A percentile compares a stretch with the other conserved stretches of the same genome.
These are phyloP conservation scores for Eurytoma californica DNA, from an alignment of 2,888 invertebrate genomes.

Conservation along the genomic window DNA sequence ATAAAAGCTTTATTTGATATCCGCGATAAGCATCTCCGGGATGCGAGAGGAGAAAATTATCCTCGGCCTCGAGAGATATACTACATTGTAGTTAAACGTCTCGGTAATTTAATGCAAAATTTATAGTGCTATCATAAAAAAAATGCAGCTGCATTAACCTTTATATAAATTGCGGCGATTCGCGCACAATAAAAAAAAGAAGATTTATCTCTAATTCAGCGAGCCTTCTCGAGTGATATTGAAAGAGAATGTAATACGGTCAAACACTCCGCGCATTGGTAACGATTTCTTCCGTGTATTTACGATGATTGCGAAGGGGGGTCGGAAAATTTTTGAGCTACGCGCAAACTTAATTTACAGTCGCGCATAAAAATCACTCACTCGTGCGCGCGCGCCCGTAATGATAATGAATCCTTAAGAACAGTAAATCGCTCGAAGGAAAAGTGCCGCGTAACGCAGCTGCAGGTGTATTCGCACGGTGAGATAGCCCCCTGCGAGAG, in stretches of 20 bases:
- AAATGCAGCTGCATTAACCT: too few relatives aligned
- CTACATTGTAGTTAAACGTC: neutral
- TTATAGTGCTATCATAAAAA: neutral
- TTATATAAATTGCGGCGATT: neutral
- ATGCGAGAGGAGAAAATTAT: neutral
- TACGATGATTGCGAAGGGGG: slow-evolving; percentile 23
- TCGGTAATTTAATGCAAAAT: neutral
- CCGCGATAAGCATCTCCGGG: slow-evolving; percentile 26
- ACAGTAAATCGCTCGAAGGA: slow-evolving; percentile 41
- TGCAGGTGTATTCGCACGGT: slow-evolving; percentile 26
- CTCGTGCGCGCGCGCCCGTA: neutral
- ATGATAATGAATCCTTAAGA: slow-evolving; percentile 40
- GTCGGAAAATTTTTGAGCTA: neutral
- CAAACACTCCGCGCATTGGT: too few relatives aligned
- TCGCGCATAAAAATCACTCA: slow-evolving; percentile 48
- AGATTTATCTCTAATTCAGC: too few relatives aligned
- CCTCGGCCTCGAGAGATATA: neutral
- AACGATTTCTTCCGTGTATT: slow-evolving; percentile 13
- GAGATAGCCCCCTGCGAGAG: neutral
- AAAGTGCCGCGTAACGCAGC: slow-evolving; percentile 42
- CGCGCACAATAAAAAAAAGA: neutral
- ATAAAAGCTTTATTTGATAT: slow-evolving; percentile 23
- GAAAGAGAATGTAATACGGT: too few relatives aligned
- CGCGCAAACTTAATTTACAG: slow-evolving; percentile 42
- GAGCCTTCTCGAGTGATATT: too few relatives aligned